Percentiles rank a stretch among this genome's conserved stretches.
These are phyloP conservation scores for Salvelinus sp. DNA, from an alignment of 2,113 vertebrate genomes.

Conservation along the genomic window DNA sequence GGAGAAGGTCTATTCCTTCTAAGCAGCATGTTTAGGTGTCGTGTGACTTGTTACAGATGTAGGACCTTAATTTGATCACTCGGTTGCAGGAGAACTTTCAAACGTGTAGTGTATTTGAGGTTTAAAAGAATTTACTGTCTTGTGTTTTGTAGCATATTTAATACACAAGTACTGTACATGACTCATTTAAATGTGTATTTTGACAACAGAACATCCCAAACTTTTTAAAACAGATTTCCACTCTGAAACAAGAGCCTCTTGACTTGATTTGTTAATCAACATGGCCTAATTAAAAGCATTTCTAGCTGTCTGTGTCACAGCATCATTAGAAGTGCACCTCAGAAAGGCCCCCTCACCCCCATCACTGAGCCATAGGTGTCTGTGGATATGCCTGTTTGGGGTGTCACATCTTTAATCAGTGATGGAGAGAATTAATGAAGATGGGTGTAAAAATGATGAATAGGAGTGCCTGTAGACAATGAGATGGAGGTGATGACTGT, in stretches of 20 bases:
- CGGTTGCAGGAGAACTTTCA: no score
- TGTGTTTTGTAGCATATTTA: no score
- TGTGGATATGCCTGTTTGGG: neutral
- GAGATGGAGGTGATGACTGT: neutral
- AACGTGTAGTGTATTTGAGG: no score
- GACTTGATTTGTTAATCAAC: no score
- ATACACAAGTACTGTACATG: no score
- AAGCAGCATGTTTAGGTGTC: neutral
- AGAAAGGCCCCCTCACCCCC: neutral
- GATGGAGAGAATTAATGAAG: neutral
- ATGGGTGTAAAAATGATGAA: neutral
- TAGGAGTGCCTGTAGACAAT: neutral
- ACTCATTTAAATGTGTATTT: no score
- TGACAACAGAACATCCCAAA: no score
- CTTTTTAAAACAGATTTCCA: no score
- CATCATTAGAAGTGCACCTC: neutral
- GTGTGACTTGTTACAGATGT: neutral
- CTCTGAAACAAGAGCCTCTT: no score
- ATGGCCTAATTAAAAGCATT: neutral
- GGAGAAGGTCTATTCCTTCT: neutral
- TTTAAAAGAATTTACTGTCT: no score
- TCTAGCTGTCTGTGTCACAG: no score
- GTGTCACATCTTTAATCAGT: neutral
- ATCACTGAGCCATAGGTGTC: neutral
- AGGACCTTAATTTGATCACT: no score